phyloP scores from a whole-genome alignment of 1,140 invertebrate species.

The Drosophila aff. region DNA sequence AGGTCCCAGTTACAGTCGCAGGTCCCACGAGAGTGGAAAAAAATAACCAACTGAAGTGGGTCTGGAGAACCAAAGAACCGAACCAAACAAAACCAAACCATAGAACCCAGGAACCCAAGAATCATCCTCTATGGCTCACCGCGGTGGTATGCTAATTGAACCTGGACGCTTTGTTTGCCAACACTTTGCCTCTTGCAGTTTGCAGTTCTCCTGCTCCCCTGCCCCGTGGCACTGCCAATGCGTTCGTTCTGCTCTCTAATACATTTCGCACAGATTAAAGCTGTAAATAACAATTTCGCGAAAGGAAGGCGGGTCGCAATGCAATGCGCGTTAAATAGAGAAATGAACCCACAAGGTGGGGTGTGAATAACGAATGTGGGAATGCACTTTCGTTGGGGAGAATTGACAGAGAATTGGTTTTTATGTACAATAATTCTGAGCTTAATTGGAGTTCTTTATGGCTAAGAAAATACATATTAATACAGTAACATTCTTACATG shows the following conservation, averaged over 20 bases:
- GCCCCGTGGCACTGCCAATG: constrained; percentile 15
- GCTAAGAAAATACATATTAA: background rate
- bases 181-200: constrained; percentile 62
- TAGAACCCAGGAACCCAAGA: background rate
- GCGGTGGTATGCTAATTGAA: constrained; percentile 78
- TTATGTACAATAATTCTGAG: background rate
- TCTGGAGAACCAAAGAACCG: background rate
- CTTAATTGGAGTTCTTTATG: background rate
- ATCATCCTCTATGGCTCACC: constrained; percentile 56
- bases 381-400: constrained; percentile 45
- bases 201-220: background rate
- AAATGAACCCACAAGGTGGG: constrained; percentile 10
- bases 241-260: constrained; percentile 71
- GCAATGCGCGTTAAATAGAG: constrained; percentile 53
- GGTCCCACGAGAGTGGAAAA: constrained; percentile 49
- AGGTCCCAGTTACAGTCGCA: constrained; percentile 44
- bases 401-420: background rate
- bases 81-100: background rate
- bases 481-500: background rate
- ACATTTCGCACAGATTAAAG: constrained; percentile 79
- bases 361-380: constrained; percentile 32
- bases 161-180: constrained; percentile 71
- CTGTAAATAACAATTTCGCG: constrained; percentile 78
- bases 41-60: constrained; percentile 1
- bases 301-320: constrained; percentile 46